Evolutionary conservation across 2,113 vertebrate genomes (phyloP).

Genomic region (Grus americana): DNA sequence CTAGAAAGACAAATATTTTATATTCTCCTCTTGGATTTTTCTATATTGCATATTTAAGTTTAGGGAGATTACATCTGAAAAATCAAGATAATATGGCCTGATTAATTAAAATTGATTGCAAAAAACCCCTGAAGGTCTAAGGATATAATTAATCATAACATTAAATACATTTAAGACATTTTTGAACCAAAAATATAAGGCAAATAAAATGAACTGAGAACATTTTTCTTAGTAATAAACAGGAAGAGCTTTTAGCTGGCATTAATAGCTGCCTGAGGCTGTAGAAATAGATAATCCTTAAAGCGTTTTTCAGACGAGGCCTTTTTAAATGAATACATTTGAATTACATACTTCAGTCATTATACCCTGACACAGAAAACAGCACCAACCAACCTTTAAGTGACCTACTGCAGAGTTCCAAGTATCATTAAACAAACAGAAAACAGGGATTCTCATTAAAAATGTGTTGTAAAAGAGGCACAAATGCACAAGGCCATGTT

Average conservation of each 20-base stretch:
- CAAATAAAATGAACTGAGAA: not conserved
- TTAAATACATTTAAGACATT: not conserved
- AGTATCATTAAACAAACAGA: not conserved
- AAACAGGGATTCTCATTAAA: not conserved
- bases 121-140: not conserved
- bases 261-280: not conserved
- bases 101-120: not conserved
- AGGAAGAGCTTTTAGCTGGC: slow-evolving; percentile 26
- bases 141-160: not conserved
- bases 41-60: not conserved
- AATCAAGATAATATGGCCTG: not conserved
- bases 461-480: not conserved
- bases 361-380: not conserved
- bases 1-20: not conserved
- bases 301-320: not conserved
- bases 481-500: not conserved
- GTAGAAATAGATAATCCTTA: not conserved
- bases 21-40: not conserved
- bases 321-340: not conserved
- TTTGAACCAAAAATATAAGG: not conserved
- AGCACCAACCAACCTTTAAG: not conserved
- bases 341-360: not conserved
- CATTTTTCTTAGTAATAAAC: slow-evolving; percentile 6
- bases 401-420: not conserved
- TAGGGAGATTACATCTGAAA: not conserved